Percentiles rank a stretch among this genome's conserved stretches.
Conservation (phyloP, 2,797 vertebrate genomes). For the Decapterus maruadsi region DNA sequence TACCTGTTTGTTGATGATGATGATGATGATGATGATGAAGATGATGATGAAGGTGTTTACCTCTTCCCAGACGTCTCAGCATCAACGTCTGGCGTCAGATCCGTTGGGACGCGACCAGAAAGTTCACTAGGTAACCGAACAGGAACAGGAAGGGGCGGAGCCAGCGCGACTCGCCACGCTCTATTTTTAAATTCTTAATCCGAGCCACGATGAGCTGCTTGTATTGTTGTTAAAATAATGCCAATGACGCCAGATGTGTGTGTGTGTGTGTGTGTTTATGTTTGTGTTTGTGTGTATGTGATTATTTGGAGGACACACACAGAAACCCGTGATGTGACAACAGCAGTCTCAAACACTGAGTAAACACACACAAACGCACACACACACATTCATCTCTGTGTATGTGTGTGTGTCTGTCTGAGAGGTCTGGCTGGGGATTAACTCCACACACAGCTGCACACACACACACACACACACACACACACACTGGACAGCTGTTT, state of each 20-base stretch:
- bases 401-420: conserved; percentile 40
- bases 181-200: conserved; percentile 23
- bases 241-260: conserved; percentile 23
- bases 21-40: neutral
- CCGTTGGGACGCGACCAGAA: conserved; percentile 5
- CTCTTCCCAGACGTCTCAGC: neutral
- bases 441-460: conserved; percentile 44
- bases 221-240: conserved; percentile 25
- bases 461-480: too few species aligned
- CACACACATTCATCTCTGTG: conserved; percentile 16
- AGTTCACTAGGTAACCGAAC: neutral
- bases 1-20: neutral
- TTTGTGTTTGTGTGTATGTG: neutral
- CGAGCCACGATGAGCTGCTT: conserved; percentile 15
- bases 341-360: conserved; percentile 24
- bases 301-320: conserved; percentile 33
- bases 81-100: conserved; percentile 5
- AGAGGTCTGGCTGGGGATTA: conserved; percentile 56
- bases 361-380: conserved; percentile 9
- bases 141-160: neutral
- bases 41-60: neutral
- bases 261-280: neutral
- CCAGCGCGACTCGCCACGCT: neutral
- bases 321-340: conserved; percentile 1
- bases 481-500: conserved; percentile 65